Evolutionary conservation across 1,140 invertebrate species (phyloP), one percentile per base, ranked within the genome.

Genomic region (Sipha flava): DNA sequence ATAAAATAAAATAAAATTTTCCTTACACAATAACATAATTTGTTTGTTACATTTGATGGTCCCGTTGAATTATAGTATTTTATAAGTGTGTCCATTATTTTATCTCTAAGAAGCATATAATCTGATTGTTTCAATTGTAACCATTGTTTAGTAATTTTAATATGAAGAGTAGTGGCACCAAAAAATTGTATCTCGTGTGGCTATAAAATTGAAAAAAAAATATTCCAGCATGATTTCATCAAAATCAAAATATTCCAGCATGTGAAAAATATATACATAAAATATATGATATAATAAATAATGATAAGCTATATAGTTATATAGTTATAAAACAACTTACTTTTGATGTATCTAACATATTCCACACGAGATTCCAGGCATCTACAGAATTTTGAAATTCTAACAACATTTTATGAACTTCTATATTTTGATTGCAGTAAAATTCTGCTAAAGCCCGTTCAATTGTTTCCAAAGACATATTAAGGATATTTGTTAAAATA

Each of bases 291-390:
- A 40, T 16, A 47, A 16, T 75, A 57, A 59, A n/a, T n/a, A n/a
- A n/a, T n/a, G n/a, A n/a, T n/a, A n/a, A n/a, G n/a, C n/a, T n/a
- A n/a, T n/a, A n/a, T n/a, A n/a, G n/a, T n/a, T n/a, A n/a, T n/a
- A n/a, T n/a, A n/a, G n/a, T n/a, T n/a, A n/a, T n/a, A n/a, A n/a
- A n/a, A 81, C 84, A 79, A 81, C 84, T 85, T 90, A 94, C 90
- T 88, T 94, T 94, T 77, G 90, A 88, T 12, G 91, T 88, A 84
- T 91, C 89, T 81, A 96, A 87, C 26, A 97, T 87, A 79, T 94
- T 90, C 94, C 95, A 96, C 1, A 94, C 90, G 86, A 96, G 95
- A 82, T 89, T 90, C 95, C 95, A 97, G 37, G 95, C 94, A 85
- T 94, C 90, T 12, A 90, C 88, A 34, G 93, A 94, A 80, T 89